These are phyloP conservation scores for Mungos mungo DNA, from an alignment of 2,113 vertebrate species.

Conservation along the genomic window DNA sequence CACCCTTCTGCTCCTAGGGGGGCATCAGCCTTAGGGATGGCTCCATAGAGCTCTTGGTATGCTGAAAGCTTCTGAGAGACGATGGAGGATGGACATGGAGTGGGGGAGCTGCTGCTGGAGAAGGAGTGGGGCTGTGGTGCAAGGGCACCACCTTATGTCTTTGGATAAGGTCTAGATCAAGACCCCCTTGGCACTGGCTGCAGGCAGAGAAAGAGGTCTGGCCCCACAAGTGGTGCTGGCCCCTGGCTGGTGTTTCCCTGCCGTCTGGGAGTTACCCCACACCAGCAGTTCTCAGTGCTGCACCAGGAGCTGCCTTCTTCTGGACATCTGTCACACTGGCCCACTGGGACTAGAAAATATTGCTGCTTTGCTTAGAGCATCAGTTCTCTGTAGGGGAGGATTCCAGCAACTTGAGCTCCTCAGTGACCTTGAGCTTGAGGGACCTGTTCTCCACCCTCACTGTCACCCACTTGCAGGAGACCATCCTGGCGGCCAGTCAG, in stretches of 20 bases:
- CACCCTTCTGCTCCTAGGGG: neutral
- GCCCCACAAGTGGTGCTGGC: constrained; percentile 88
- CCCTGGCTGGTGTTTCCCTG: neutral
- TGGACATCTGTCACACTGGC: constrained; percentile 90
- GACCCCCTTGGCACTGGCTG: constrained; percentile 85
- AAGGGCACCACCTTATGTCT: constrained; percentile 88
- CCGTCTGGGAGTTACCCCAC: constrained; percentile 59
- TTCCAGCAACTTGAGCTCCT: constrained; percentile 83
- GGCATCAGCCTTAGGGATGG: neutral
- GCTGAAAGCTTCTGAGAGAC: constrained; percentile 89
- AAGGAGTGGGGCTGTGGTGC: constrained; percentile 82
- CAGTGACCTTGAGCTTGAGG: constrained; percentile 87
- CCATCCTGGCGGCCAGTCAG: constrained; percentile 91
- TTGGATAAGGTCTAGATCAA: constrained; percentile 79
- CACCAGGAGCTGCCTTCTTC: constrained; percentile 86
- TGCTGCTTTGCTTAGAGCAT: constrained; percentile 92
- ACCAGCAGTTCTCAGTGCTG: constrained; percentile 89
- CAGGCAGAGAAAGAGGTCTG: constrained; percentile 85
- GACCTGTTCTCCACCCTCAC: constrained; percentile 91
- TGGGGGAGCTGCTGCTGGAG: constrained; percentile 87
- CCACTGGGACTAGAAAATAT: constrained; percentile 83
- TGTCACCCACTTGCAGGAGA: constrained; percentile 86
- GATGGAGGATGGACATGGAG: constrained; percentile 84
- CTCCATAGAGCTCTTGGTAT: constrained; percentile 85
- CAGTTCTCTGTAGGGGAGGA: constrained; percentile 90